phyloP scores from a whole-genome alignment of 2,888 invertebrate genomes.

The Trachelus troglodyta region DNA sequence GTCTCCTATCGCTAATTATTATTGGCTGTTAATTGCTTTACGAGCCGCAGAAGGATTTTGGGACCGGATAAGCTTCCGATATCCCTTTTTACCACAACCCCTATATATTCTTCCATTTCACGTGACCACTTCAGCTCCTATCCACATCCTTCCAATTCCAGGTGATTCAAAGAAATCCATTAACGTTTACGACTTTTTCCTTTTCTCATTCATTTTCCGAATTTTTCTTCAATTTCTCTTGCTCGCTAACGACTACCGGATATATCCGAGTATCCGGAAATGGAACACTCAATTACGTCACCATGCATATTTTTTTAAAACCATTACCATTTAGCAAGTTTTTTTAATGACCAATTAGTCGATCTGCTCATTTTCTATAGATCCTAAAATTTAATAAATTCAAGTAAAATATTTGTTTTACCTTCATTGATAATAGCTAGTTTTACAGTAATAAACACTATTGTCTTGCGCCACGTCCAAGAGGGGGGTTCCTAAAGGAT shows the following conservation, averaged over 20 bases:
- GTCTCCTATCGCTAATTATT: slow-evolving; percentile 46
- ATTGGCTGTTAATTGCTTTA: slow-evolving; percentile 58
- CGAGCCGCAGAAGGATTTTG: slow-evolving; percentile 34
- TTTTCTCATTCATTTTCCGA: not conserved
- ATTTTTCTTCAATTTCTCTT: not conserved
- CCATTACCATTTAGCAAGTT: too few relatives aligned
- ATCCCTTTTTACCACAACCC: not conserved
- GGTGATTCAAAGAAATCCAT: not conserved
- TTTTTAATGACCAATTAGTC: not conserved
- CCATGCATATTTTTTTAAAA: not conserved
- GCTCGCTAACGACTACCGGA: not conserved
- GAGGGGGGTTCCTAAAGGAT: not conserved
- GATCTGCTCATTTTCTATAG: not conserved
- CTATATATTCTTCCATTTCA: not conserved
- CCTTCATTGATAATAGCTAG: not conserved
- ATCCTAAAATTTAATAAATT: not conserved
- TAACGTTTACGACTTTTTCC: not conserved
- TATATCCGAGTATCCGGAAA: not conserved
- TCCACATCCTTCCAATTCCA: not conserved
- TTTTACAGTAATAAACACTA: not conserved
- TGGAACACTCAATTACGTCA: not conserved
- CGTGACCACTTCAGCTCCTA: not conserved
- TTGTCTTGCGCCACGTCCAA: not conserved
- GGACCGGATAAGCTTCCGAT: slow-evolving; percentile 29
- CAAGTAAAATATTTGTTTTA: not conserved